A percentile compares a stretch with the other conserved stretches of the same genome.
Evolutionary conservation across 2,888 invertebrate genomes (phyloP).

Genomic region (Tachina lurida): DNA sequence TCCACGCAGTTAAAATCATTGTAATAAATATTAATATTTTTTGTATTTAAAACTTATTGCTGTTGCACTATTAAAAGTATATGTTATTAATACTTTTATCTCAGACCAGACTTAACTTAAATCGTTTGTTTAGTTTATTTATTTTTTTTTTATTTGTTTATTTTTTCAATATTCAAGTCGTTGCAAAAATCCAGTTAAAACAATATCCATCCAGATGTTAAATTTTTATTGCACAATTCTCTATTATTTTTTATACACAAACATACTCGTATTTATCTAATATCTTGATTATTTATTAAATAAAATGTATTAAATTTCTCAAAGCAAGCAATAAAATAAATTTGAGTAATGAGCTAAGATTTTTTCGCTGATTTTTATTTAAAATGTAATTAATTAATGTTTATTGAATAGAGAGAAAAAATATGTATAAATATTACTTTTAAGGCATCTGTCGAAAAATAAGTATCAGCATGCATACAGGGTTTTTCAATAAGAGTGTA

Average conservation of each 20-base stretch:
- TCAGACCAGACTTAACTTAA: constrained; percentile 26
- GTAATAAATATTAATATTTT: constrained; percentile 32
- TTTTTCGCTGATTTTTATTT: neutral
- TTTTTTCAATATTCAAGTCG: constrained; percentile 16
- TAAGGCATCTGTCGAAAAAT: neutral
- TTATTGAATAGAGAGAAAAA: constrained; percentile 4
- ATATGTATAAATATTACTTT: neutral
- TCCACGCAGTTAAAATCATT: constrained; percentile 12
- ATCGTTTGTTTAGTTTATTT: neutral
- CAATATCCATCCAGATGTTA: constrained; percentile 57
- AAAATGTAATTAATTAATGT: constrained; percentile 36
- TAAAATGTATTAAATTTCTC: constrained; percentile 45
- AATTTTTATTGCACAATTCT: constrained; percentile 54
- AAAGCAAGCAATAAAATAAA: constrained; percentile 37
- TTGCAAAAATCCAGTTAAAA: constrained; percentile 49
- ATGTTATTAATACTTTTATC: constrained; percentile 16
- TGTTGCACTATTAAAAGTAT: constrained; percentile 5
- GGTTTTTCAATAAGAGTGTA: too few relatives aligned
- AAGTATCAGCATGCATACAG: too few relatives aligned
- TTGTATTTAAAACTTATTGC: constrained; percentile 3
- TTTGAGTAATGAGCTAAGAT: constrained; percentile 20
- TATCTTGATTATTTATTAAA: constrained; percentile 53
- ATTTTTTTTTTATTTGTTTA: constrained; percentile 5
- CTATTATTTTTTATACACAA: neutral
- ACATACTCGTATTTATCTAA: constrained; percentile 1